Conservation (phyloP, 53 echinoderm and acorn worm genomes). For the Mesocentrotus franciscanus region DNA sequence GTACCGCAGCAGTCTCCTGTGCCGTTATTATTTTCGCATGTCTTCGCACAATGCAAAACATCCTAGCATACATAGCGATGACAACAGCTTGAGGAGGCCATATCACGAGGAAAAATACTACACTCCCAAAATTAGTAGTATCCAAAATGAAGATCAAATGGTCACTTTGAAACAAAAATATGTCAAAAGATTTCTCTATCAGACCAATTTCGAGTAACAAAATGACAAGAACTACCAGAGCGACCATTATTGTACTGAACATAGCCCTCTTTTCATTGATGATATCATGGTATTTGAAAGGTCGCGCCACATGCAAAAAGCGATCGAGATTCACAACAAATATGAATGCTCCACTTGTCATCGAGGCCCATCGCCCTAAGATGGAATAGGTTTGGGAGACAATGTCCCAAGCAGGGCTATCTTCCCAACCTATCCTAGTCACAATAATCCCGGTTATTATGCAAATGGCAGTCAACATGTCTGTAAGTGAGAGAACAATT, state of each 20-base stretch:
- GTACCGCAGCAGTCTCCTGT: not conserved
- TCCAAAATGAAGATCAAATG: not conserved
- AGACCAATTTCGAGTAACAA: not conserved
- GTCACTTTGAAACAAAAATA: not conserved
- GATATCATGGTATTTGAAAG: not conserved
- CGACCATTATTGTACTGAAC: not conserved
- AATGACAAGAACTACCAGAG: not conserved
- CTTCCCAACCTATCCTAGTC: not conserved
- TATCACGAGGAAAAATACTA: not conserved
- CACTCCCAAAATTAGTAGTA: no score
- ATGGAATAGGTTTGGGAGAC: not conserved
- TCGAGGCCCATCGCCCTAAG: not conserved
- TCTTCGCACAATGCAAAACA: slow-evolving; percentile 3
- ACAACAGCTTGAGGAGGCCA: not conserved
- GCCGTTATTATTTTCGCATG: not conserved
- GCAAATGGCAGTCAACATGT: not conserved
- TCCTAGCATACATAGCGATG: not conserved
- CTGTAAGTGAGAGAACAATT: not conserved
- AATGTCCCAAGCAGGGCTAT: not conserved
- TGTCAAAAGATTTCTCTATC: not conserved
- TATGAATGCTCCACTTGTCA: not conserved
- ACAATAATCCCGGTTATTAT: not conserved
- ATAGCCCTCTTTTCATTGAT: not conserved
- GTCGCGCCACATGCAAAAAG: not conserved
- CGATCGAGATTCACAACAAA: slow-evolving; percentile 1